Base-by-base conservation (phyloP, 2,888 invertebrate genomes). In the Torymus texanus region DNA sequence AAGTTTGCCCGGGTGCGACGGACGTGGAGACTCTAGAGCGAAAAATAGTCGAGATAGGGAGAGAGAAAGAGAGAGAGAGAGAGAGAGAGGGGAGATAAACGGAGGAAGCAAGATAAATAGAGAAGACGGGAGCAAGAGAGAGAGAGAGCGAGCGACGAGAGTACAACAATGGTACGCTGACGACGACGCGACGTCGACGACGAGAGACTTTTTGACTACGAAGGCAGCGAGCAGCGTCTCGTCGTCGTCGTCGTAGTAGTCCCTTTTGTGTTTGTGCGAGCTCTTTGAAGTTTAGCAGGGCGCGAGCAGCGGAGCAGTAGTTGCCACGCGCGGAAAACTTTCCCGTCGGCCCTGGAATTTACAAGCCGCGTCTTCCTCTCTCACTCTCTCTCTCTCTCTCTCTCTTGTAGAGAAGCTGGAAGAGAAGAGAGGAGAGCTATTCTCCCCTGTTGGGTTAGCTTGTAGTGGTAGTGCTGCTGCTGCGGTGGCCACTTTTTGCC, bases 241-340 rank as follows among this genome's bases (percentile, higher is more conserved):
- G 41, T 16, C 24, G 62, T 58, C 77, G 18, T 65, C 72, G 41
- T 68, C 58, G 59, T 16, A n/a, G 16, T 8, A 41, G 24, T 18
- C 78, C 78, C 78, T 73, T 77, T 72, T 73, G 67, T 67, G 50
- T 68, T 67, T 73, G 72, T 67, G 74, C 51, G 58, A 73, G 78
- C 67, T 78, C 78, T 78, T 78, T 78, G 78, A 78, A 74, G 78
- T 78, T 78, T 73, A 58, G 41, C 73, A 41, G 61, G n/a, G 72
- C 59, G 53, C 14, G 74, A 65, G 74, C 29, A 58, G 50, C 16
- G 41, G 65, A 56, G 66, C 58, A 58, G 41, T 41, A 62, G 75
- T 16, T 51, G 58, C 21, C 12, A 62, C 65, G 65, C 65, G 73
- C 65, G 73, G 73, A 74, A 74, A 74, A 74, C 73, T 74, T 65